These are phyloP conservation scores for Conistra vaccinii DNA, from an alignment of 2,888 invertebrate species.

Conservation along the genomic window DNA sequence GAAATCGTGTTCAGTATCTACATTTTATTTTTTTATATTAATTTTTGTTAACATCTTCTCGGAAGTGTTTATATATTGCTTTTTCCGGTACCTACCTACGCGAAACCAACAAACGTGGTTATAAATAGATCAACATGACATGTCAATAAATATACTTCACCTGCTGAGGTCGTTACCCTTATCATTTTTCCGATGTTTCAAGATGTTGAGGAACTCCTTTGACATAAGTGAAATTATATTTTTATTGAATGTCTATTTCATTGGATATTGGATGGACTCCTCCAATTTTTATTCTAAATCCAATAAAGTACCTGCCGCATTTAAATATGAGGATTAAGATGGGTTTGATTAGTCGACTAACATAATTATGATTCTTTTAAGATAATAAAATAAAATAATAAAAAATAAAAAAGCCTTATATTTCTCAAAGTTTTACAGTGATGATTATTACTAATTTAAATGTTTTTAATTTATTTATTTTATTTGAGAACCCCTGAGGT, in stretches of 20 bases:
- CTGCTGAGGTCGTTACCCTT: neutral
- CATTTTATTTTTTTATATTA: neutral
- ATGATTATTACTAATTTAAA: too few species aligned
- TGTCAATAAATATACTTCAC: neutral
- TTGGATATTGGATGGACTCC: conserved; percentile 1
- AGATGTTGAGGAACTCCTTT: neutral
- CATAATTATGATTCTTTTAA: neutral
- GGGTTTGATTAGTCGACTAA: neutral
- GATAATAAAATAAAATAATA: too few species aligned
- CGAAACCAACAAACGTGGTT: neutral
- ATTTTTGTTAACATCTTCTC: neutral
- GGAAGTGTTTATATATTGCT: neutral
- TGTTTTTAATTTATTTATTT: too few species aligned
- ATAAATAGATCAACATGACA: too few species aligned
- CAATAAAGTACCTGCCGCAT: neutral
- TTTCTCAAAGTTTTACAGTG: too few species aligned
- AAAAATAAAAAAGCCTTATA: too few species aligned
- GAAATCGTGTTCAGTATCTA: neutral
- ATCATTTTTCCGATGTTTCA: neutral
- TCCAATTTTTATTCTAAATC: neutral
- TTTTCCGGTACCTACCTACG: neutral
- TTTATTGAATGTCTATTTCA: conserved; percentile 10
- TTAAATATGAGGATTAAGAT: neutral
- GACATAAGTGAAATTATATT: conserved; percentile 10
- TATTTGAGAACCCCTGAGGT: too few species aligned